Evolutionary conservation across 2,797 vertebrate species (phyloP), one percentile per base, ranked within the genome.

Genomic region (Cyclura pinguis): DNA sequence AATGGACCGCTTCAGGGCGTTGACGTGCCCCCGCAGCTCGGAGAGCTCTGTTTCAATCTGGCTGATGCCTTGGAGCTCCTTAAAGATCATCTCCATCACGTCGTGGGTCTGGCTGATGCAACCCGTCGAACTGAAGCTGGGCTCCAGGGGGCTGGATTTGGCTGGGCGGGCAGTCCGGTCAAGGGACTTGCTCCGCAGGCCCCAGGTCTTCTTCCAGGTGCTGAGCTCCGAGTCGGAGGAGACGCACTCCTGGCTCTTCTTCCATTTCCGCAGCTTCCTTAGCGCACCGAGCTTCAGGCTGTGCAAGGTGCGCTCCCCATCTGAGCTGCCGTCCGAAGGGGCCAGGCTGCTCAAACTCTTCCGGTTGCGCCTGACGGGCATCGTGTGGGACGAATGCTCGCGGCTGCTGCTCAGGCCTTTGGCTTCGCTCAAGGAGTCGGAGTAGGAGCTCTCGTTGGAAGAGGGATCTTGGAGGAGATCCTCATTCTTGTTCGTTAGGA

Each of bases 51-150:
- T 98, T 96, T 99, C 99, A 59, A 99, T 99, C 96, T 99, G 99
- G 96, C 99, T 99, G 95, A 99, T 99, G 82, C 99, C 99, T 96
- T 99, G 99, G 93, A 99, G 98, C 94, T 99, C 99, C 96, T 99
- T 99, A 91, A 99, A 99, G 93, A 99, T 99, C 99, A 99, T 99
- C 97, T 99, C 99, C 99, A 99, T 99, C 88, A 99, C 99, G 96
- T 99, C 98, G 14, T 99, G 99, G 13, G 99, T 99, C 95, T 99
- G 99, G 96, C 98, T 99, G 95, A 99, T 99, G 94, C 99, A 99
- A 89, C 98, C 98, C 3, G 99, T 99, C 0, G 99, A 99, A 92
- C 99, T 99, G 93, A 99, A 99, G 27, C 98, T 98, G 22, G 99
- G 98, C 94, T 99, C 99, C 35, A 99, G 95, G 13, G 98, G 97